Base-by-base conservation (phyloP, 2,113 vertebrate species). In the Engraulis encrasicolus region DNA sequence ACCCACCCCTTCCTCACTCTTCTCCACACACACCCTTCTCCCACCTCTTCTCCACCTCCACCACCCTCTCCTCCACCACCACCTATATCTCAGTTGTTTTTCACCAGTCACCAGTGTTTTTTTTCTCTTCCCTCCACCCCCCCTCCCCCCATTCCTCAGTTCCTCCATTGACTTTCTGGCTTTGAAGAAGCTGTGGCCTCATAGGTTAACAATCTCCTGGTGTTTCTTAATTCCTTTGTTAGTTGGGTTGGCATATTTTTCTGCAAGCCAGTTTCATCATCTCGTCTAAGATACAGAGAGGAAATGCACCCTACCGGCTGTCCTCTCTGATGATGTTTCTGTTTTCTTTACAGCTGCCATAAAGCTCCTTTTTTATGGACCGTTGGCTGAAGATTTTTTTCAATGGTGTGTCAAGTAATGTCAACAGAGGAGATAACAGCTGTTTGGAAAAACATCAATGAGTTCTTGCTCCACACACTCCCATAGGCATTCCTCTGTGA, bases 371-470 rank as follows among this genome's bases (percentile, higher is more conserved):
- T 74, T 74, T 74, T 74, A 74, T 74, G 66, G 11, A 12, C 1
- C 23, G 31, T 74, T 74, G 34, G 31, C 11, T 14, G 17, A 27
- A 34, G 66, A 34, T 34, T 6, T 2, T 34, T 31, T 71, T 74
- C 15, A 15, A 74, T 18, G 31, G 27, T 6, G 27, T 34, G 23
- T 74, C 27, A 34, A 74, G 66, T 23, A 74, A 34, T 74, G 66
- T 74, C 27, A 74, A 74, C 66, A 74, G 66, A 17, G 31, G 66
- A 34, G 66, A 74, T 74, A 74, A 31, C 27, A 74, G 66, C 66
- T 74, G 66, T 66, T 31, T 27, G 54, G 58, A 23, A 11, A 74
- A 74, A 74, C 3, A 31, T 31, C 5, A 31, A 34, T 14, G 34
- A 31, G 66, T 34, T 27, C 23, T 74, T 15, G 9, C 34, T 74